Percentiles rank a stretch among this genome's conserved stretches.
These are phyloP conservation scores for Drosophila siamana DNA, from an alignment of 2,888 invertebrate genomes.

Conservation along the genomic window DNA sequence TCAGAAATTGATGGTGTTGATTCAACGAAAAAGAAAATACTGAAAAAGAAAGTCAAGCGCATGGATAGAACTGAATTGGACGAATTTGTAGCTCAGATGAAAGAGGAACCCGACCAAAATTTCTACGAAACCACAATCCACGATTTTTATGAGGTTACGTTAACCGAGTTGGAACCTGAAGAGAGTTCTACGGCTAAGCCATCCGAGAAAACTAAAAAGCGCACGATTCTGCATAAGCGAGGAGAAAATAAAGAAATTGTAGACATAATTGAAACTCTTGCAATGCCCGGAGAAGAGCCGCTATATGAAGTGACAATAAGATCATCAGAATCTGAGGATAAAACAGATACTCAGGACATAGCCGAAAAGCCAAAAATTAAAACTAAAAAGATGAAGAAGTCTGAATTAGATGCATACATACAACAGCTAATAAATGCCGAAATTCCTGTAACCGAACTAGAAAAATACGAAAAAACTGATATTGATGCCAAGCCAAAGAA, in stretches of 20 bases:
- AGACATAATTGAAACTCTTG: conserved; percentile 83
- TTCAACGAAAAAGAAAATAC: conserved; percentile 48
- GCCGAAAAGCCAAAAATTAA: conserved; percentile 71
- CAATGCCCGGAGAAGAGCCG: conserved; percentile 83
- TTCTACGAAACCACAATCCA: conserved; percentile 50
- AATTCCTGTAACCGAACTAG: conserved; percentile 84
- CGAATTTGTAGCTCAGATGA: conserved; percentile 77
- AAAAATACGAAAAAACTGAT: conserved; percentile 85
- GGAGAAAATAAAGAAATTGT: conserved; percentile 85
- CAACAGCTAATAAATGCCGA: conserved; percentile 83
- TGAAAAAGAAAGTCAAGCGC: conserved; percentile 79
- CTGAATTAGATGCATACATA: conserved; percentile 84
- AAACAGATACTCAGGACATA: conserved; percentile 31
- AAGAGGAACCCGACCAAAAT: conserved; percentile 68
- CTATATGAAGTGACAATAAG: conserved; percentile 85
- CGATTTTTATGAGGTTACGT: conserved; percentile 76
- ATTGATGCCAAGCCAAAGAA: conserved; percentile 82
- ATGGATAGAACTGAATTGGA: conserved; percentile 78
- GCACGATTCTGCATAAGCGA: conserved; percentile 83
- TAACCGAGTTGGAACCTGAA: conserved; percentile 82
- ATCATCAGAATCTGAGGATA: conserved; percentile 78
- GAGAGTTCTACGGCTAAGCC: conserved; percentile 64
- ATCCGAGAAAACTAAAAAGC: conserved; percentile 78
- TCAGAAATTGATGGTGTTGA: conserved; percentile 45
- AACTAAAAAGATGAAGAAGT: conserved; percentile 79